These are phyloP conservation scores for Eupsilia transversa DNA, from an alignment of 2,888 invertebrate genomes.

Conservation along the genomic window DNA sequence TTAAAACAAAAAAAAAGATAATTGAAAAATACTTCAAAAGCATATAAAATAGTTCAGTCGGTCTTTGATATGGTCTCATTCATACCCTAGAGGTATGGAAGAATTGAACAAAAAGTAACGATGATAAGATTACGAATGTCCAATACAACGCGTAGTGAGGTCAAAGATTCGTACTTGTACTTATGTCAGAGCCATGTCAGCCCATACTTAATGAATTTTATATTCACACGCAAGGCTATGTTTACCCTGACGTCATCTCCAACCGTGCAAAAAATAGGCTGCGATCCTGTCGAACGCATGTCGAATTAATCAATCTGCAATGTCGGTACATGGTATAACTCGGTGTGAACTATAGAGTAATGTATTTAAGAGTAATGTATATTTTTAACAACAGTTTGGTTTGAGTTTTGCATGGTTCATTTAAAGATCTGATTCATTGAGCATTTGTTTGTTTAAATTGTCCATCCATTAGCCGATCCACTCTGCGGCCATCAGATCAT, in stretches of 20 bases:
- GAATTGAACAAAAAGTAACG: constrained; percentile 42
- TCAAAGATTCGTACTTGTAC: constrained; percentile 50
- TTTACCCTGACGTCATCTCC: constrained; percentile 74
- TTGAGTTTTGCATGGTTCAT: constrained; percentile 43
- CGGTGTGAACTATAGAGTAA: constrained; percentile 15
- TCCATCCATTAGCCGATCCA: constrained; percentile 57
- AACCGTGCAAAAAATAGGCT: constrained; percentile 68
- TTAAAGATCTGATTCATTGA: constrained; percentile 49
- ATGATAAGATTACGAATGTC: constrained; percentile 56
- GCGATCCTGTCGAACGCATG: constrained; percentile 67
- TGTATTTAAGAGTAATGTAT: constrained; percentile 34
- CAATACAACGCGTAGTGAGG: constrained; percentile 44
- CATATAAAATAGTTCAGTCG: too few relatives aligned
- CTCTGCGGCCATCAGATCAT: constrained; percentile 39
- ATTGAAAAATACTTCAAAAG: too few relatives aligned
- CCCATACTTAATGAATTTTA: constrained; percentile 69
- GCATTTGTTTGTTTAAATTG: constrained; percentile 60
- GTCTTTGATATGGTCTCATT: too few relatives aligned
- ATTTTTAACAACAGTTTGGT: constrained; percentile 48
- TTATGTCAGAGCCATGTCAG: constrained; percentile 56
- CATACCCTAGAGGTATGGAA: too few relatives aligned
- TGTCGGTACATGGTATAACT: constrained; percentile 24
- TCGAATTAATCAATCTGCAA: constrained; percentile 64
- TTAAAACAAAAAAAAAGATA: too few relatives aligned
- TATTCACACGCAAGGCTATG: constrained; percentile 74